These are phyloP conservation scores for Merluccius polli DNA, from an alignment of 2,797 vertebrate species.

Conservation along the genomic window DNA sequence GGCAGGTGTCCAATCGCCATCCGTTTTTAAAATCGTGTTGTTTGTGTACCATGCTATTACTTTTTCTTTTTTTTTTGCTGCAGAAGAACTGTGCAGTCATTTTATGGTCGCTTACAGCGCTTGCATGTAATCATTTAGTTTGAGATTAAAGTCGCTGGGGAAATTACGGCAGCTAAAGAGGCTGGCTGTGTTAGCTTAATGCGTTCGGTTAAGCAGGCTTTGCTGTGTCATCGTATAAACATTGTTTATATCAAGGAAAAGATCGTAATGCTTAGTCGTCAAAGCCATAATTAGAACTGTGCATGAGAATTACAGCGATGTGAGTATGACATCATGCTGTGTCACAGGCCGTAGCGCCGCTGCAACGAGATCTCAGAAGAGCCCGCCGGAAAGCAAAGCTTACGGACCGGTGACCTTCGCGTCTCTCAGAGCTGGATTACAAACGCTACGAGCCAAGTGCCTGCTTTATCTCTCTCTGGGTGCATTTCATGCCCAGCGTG, in stretches of 20 bases:
- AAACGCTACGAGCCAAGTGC: slow-evolving; percentile 36
- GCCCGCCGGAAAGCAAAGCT: slow-evolving; percentile 46
- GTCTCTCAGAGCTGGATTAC: slow-evolving; percentile 59
- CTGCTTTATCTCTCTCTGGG: slow-evolving; percentile 5
- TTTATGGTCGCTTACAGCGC: background rate
- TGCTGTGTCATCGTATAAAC: background rate
- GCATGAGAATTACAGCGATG: too few species aligned
- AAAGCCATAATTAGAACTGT: background rate
- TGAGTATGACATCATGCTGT: slow-evolving; percentile 31
- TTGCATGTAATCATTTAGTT: background rate
- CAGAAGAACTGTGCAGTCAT: background rate
- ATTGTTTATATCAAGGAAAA: background rate
- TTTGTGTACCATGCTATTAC: background rate
- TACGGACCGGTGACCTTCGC: slow-evolving; percentile 57
- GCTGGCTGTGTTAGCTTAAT: too few species aligned
- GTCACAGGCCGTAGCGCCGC: slow-evolving; percentile 37
- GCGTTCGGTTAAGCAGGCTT: too few species aligned
- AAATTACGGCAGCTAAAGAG: background rate
- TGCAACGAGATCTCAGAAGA: slow-evolving; percentile 56
- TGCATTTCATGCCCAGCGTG: background rate
- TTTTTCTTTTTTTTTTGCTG: background rate
- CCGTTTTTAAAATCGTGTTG: background rate
- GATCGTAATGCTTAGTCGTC: background rate
- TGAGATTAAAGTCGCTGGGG: background rate
- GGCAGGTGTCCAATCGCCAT: background rate